Conservation (phyloP, 2,797 vertebrate genomes). For the Pipistrellus pipistrellus region DNA sequence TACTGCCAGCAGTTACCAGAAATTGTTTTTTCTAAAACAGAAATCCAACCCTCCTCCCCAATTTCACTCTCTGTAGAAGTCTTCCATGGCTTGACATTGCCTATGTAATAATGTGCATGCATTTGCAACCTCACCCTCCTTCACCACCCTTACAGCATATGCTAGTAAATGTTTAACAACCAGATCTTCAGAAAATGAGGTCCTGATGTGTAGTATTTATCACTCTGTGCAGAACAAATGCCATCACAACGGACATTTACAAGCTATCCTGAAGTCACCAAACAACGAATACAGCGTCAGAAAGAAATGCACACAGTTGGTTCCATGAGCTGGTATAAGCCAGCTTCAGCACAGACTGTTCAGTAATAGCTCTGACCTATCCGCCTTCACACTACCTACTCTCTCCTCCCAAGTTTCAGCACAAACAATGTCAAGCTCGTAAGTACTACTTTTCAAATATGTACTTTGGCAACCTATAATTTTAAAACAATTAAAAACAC, state of each 20-base stretch:
- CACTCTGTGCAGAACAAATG: neutral
- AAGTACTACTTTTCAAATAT: neutral
- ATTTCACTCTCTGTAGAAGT: neutral
- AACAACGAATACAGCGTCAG: neutral
- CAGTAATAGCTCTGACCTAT: neutral
- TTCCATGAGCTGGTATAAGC: neutral
- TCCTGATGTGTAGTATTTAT: neutral
- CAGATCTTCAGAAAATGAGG: neutral
- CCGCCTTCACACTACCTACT: neutral
- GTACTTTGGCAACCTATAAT: neutral
- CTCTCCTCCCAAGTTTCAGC: neutral
- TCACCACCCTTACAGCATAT: neutral
- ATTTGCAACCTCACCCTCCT: neutral
- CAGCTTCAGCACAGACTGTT: neutral
- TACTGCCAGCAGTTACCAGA: neutral
- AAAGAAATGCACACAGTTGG: neutral
- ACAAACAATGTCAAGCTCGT: neutral
- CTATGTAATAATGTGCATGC: neutral
- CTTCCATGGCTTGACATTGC: neutral
- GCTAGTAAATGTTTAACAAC: constrained; percentile 16
- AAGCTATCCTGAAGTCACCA: neutral
- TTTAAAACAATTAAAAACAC: constrained; percentile 29
- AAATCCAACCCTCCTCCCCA: neutral
- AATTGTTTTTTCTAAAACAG: constrained; percentile 35
- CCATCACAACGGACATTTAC: neutral